Percentiles rank a stretch among this genome's conserved stretches.
Conservation (phyloP, 2,797 vertebrate species). For the Dipus sagitta region DNA sequence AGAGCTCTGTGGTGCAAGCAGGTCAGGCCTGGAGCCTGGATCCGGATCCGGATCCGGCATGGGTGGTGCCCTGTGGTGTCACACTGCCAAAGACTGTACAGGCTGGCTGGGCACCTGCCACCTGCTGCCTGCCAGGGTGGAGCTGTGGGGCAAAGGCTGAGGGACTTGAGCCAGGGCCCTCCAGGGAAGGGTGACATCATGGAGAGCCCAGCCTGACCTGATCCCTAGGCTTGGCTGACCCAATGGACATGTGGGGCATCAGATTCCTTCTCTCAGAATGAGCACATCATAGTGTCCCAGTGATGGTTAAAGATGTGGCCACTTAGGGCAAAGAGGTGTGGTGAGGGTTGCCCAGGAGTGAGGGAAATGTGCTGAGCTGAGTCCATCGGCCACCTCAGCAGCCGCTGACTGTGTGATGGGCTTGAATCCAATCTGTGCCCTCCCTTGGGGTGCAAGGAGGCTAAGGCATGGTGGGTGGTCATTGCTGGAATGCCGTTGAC, state of each 20-base stretch:
- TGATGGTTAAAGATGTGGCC: background rate
- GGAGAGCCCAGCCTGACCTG: background rate
- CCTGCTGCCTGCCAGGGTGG: background rate
- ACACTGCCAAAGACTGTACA: background rate
- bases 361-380: background rate
- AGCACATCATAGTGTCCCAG: background rate
- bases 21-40: fast-evolving
- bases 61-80: background rate
- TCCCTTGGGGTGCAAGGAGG: background rate
- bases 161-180: background rate
- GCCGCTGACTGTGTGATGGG: background rate
- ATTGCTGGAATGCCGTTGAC: background rate
- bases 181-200: background rate
- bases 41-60: background rate
- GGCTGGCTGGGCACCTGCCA: background rate
- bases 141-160: background rate
- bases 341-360: background rate
- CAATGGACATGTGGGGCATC: background rate
- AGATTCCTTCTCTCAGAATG: background rate
- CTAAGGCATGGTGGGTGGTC: background rate
- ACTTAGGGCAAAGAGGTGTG: background rate
- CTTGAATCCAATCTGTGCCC: background rate
- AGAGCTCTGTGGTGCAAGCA: background rate
- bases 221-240: background rate
- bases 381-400: background rate